Conservation (phyloP, 2,113 vertebrate species). For the Sisor rabdophorus region DNA sequence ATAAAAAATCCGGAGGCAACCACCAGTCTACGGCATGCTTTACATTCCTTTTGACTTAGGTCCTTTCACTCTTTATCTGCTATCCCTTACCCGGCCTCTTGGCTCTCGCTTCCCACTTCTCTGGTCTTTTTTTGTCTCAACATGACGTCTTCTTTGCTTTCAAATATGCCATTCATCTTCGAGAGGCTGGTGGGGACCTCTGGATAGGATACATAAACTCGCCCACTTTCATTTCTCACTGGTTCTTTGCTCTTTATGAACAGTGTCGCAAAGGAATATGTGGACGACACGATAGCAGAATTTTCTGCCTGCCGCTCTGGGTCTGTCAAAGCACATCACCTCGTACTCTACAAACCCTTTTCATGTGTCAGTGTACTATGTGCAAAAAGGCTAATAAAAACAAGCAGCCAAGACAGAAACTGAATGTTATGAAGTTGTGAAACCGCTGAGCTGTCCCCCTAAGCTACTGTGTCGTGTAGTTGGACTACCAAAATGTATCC, state of each 20-base stretch:
- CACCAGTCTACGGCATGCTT: conserved; percentile 54
- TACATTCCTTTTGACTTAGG: conserved; percentile 20
- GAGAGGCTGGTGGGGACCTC: conserved; percentile 54
- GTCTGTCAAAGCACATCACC: conserved; percentile 7
- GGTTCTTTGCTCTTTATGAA: neutral
- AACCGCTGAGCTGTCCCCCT: no score
- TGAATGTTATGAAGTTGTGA: no score
- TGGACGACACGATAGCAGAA: conserved; percentile 29
- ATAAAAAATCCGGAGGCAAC: conserved; percentile 51
- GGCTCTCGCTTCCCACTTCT: neutral
- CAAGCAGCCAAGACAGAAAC: neutral
- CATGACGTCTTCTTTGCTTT: conserved; percentile 50
- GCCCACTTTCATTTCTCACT: conserved; percentile 52
- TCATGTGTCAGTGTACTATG: neutral
- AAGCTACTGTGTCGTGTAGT: no score
- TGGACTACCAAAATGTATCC: no score
- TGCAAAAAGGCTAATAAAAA: neutral
- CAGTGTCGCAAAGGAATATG: neutral
- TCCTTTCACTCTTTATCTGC: neutral
- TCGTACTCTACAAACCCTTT: neutral
- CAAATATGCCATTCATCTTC: conserved; percentile 66
- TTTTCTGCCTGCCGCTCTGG: neutral
- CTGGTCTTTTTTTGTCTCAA: neutral
- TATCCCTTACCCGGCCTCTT: neutral
- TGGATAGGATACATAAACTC: conserved; percentile 60